These are phyloP conservation scores for Theretra japonica DNA, from an alignment of 2,888 invertebrate genomes.

Conservation along the genomic window DNA sequence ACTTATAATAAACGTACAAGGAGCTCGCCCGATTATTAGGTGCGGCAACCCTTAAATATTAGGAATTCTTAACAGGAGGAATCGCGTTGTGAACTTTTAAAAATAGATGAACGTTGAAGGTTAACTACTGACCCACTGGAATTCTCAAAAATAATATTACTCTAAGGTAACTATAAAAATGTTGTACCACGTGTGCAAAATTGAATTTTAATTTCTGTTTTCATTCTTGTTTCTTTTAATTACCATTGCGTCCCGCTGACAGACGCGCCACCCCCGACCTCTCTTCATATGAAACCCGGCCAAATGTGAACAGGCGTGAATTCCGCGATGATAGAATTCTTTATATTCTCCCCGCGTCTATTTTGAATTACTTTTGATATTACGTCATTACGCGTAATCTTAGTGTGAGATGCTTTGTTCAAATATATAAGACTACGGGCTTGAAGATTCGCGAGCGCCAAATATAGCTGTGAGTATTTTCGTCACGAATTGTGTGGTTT, in stretches of 20 bases:
- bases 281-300: conserved; percentile 43
- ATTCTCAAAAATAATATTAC: no score
- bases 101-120: no score
- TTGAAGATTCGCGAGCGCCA: background rate
- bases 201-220: background rate
- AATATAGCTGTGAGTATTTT: background rate
- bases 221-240: background rate
- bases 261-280: conserved; percentile 39
- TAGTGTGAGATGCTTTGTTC: conserved; percentile 31
- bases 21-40: no score
- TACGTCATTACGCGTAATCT: conserved; percentile 27
- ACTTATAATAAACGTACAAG: no score
- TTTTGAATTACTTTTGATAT: conserved; percentile 59
- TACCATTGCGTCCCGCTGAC: conserved; percentile 37
- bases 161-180: no score
- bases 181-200: no score
- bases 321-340: conserved; percentile 76
- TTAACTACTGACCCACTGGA: no score
- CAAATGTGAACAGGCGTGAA: conserved; percentile 67
- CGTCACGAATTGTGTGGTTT: background rate
- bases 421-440: conserved; percentile 26
- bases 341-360: conserved; percentile 60
- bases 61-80: no score
- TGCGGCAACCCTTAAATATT: no score
- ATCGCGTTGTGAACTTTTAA: no score